phyloP scores from a whole-genome alignment of 2,113 vertebrate species.

The Vulpes lagopus region DNA sequence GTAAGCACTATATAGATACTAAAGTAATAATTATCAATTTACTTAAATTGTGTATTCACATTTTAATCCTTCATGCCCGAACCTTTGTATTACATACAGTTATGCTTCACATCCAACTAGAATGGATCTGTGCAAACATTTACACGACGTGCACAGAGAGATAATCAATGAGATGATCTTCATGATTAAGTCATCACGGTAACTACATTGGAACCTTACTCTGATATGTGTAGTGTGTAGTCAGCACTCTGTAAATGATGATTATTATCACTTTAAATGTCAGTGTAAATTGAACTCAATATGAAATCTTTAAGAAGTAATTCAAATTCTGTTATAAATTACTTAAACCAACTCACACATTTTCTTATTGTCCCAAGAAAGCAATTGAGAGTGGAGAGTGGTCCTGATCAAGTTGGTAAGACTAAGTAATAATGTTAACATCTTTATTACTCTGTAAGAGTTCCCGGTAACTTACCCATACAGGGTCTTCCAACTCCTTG shows the following conservation, averaged over 20 bases:
- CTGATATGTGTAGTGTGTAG: neutral
- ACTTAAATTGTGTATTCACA: neutral
- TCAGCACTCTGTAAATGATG: neutral
- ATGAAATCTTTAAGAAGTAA: constrained; percentile 4
- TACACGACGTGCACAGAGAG: neutral
- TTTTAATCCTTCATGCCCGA: constrained; percentile 23
- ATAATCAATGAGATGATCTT: neutral
- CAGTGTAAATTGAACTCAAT: neutral
- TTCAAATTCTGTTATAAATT: neutral
- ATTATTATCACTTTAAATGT: constrained; percentile 11
- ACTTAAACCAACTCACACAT: neutral
- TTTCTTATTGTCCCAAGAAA: neutral
- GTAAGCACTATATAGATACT: neutral
- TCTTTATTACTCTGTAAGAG: neutral
- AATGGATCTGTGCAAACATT: neutral
- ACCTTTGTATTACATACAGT: neutral
- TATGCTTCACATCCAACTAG: neutral
- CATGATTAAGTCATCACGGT: neutral
- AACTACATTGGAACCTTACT: neutral
- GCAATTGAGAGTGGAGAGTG: neutral
- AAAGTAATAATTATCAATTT: neutral
- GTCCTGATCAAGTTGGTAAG: neutral
- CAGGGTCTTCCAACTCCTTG: constrained; percentile 94
- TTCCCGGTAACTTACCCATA: constrained; percentile 90
- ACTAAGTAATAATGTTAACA: neutral